phyloP scores from a whole-genome alignment of 2,113 vertebrate species.

The Onychostoma macrolepis region DNA sequence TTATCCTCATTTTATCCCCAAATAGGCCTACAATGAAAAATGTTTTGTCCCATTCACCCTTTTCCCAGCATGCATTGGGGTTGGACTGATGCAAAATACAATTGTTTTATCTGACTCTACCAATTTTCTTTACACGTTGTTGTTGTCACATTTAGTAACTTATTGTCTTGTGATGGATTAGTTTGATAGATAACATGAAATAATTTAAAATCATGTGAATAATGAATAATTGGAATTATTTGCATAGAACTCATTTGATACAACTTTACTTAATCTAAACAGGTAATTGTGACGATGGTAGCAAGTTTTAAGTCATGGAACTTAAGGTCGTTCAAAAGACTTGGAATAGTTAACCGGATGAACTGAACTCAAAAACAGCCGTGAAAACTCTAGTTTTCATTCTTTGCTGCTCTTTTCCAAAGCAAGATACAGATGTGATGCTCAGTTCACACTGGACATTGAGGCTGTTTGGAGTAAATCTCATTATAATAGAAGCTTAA shows the following conservation, averaged over 20 bases:
- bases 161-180: background rate
- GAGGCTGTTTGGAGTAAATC: slow-evolving; percentile 76
- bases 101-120: no score
- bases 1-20: no score
- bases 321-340: background rate
- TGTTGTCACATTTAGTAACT: no score
- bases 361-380: background rate
- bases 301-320: background rate
- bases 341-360: background rate
- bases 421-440: slow-evolving; percentile 64
- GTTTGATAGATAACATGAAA: background rate
- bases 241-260: background rate
- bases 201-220: background rate
- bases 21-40: no score
- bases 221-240: background rate
- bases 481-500: slow-evolving; percentile 71
- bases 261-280: background rate
- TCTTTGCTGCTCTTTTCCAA: slow-evolving; percentile 56
- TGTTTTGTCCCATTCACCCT: no score
- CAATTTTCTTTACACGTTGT: no score
- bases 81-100: no score
- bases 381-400: background rate
- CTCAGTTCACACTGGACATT: slow-evolving; percentile 69
- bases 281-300: background rate
- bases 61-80: no score